These are phyloP conservation scores for Drosophila pectinifera DNA, from an alignment of 1,140 invertebrate species.

Conservation along the genomic window DNA sequence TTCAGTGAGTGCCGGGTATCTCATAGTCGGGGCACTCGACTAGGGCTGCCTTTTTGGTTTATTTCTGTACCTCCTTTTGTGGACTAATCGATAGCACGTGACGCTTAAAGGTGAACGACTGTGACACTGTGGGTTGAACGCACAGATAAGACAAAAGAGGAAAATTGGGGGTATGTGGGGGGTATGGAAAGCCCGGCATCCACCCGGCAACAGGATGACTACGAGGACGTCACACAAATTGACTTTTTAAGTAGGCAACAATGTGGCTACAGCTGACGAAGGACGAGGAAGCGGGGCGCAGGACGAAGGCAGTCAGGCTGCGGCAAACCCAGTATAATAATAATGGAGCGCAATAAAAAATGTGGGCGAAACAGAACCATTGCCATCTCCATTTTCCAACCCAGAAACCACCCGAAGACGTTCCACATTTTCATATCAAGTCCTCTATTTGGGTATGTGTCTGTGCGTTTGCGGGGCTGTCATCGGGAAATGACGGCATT, in stretches of 20 bases:
- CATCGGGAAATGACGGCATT: conserved; percentile 80
- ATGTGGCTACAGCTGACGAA: conserved; percentile 51
- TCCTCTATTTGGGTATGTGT: conserved; percentile 24
- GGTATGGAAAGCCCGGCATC: conserved; percentile 10
- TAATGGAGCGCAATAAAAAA: conserved; percentile 72
- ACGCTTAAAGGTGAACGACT: conserved; percentile 80
- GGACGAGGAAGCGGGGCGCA: conserved; percentile 10
- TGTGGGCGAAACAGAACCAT: conserved; percentile 45
- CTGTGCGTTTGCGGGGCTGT: conserved; percentile 45
- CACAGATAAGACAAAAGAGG: conserved; percentile 34
- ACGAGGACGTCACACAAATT: conserved; percentile 65
- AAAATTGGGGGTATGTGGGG: not conserved
- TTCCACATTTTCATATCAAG: conserved; percentile 47
- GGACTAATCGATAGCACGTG: conserved; percentile 77
- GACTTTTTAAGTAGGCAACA: conserved; percentile 80
- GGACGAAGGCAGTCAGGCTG: conserved; percentile 18
- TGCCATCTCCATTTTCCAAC: conserved; percentile 39
- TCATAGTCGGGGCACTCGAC: not conserved
- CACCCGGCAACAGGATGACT: conserved; percentile 56
- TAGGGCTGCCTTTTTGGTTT: not conserved
- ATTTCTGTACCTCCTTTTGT: conserved; percentile 19
- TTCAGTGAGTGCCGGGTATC: not conserved
- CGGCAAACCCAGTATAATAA: conserved; percentile 56
- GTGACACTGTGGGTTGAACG: conserved; percentile 44
- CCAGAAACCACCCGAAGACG: conserved; percentile 31